Conservation (phyloP, 2,888 invertebrate species). For the Acleris holmiana region DNA sequence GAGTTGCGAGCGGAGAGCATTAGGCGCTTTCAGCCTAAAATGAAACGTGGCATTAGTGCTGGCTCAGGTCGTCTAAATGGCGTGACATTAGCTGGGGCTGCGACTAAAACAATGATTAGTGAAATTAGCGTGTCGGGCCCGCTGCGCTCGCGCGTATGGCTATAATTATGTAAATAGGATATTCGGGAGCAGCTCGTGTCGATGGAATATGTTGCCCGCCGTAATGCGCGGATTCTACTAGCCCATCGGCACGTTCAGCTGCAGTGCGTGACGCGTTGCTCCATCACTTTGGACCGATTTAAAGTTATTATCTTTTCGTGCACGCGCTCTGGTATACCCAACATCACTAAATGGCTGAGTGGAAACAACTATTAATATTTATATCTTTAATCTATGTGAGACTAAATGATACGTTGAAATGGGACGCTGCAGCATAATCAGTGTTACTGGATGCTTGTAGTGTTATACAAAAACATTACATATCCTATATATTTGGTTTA, state of each 20-base stretch:
- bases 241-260: conserved; percentile 44
- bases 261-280: conserved; percentile 41
- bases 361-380: conserved; percentile 46
- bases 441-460: neutral
- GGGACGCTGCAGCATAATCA: neutral
- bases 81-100: conserved; percentile 40
- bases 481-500: too few relatives aligned
- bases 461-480: neutral
- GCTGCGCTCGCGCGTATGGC: conserved; percentile 47
- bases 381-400: conserved; percentile 39
- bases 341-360: conserved; percentile 26
- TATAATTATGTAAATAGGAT: conserved; percentile 70
- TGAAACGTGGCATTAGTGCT: conserved; percentile 35
- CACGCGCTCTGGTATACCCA: conserved; percentile 23
- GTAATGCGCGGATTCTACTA: conserved; percentile 54
- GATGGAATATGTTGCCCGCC: conserved; percentile 54
- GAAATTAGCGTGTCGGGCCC: conserved; percentile 52
- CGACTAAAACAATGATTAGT: conserved; percentile 62
- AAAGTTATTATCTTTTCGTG: conserved; percentile 42
- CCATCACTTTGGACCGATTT: conserved; percentile 42
- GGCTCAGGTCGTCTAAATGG: conserved; percentile 37
- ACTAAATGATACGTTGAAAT: conserved; percentile 7
- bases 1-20: conserved; percentile 15
- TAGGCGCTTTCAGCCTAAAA: conserved; percentile 21
- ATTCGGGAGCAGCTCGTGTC: conserved; percentile 51